Percentiles rank a stretch among this genome's conserved stretches.
These are phyloP conservation scores for Platysteira castanea DNA, from an alignment of 2,113 vertebrate species.

Conservation along the genomic window DNA sequence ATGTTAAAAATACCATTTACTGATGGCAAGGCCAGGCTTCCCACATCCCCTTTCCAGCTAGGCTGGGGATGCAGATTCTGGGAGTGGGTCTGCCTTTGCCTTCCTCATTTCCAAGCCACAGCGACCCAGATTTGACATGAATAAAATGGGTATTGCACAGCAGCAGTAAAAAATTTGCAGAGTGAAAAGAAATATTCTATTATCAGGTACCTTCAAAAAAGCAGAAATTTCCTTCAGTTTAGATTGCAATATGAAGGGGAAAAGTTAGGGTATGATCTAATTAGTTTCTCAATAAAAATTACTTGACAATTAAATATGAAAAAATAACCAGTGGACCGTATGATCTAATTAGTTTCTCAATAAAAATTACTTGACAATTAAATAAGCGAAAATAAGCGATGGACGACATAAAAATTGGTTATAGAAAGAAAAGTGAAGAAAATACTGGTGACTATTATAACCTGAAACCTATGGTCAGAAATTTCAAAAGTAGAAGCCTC, in stretches of 20 bases:
- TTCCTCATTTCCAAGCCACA: not conserved
- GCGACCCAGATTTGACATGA: not conserved
- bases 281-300: not conserved
- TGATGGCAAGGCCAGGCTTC: not conserved
- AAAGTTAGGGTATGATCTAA: not conserved
- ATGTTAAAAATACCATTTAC: not conserved
- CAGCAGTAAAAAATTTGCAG: not conserved
- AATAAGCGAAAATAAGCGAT: not conserved
- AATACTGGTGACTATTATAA: rapidly evolving
- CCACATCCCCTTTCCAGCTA: not conserved
- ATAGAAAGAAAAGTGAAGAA: not conserved
- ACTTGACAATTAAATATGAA: not conserved
- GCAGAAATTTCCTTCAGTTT: not conserved
- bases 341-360: not conserved
- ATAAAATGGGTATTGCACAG: not conserved
- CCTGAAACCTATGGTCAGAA: not conserved
- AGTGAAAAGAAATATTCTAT: not conserved
- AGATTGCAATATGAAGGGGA: not conserved
- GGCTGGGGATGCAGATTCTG: not conserved
- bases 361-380: not conserved
- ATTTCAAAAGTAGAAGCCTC: not conserved
- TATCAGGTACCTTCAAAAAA: not conserved
- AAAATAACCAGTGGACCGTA: not conserved
- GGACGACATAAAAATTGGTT: not conserved
- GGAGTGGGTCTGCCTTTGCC: rapidly evolving